Conservation (phyloP, 1,140 invertebrate species). For the Pachyrhynchus sulphureomaculatus region DNA sequence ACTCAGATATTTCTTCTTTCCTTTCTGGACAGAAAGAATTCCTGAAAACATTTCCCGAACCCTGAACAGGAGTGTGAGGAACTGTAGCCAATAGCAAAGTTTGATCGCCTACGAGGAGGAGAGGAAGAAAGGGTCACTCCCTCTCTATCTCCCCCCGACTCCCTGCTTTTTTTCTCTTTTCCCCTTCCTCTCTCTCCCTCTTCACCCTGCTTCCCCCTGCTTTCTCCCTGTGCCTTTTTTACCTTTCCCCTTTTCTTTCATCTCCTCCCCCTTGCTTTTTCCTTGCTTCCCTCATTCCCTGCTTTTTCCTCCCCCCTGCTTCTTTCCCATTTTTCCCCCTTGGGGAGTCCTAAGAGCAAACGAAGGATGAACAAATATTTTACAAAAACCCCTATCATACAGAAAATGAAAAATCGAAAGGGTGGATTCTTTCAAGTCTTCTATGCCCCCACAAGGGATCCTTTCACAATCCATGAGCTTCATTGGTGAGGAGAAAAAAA, state of each 20-base stretch:
- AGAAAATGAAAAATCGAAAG: slow-evolving; percentile 51
- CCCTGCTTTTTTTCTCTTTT: no score
- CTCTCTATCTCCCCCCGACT: no score
- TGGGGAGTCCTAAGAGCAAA: slow-evolving; percentile 60
- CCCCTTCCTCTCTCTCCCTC: no score
- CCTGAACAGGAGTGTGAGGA: slow-evolving; percentile 43
- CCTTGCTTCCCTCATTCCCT: no score
- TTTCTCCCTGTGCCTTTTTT: no score
- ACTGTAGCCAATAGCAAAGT: slow-evolving; percentile 40
- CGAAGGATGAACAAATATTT: slow-evolving; percentile 58
- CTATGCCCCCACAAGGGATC: slow-evolving; percentile 50
- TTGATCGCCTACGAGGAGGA: slow-evolving; percentile 51
- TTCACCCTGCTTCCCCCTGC: no score
- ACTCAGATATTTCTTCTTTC: no score
- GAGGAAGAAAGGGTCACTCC: slow-evolving; percentile 70
- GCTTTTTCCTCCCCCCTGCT: no score
- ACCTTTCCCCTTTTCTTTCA: no score
- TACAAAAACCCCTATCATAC: slow-evolving; percentile 53
- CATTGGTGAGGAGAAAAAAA: slow-evolving; percentile 50
- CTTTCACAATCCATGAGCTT: slow-evolving; percentile 55
- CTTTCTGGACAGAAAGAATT: slow-evolving; percentile 58
- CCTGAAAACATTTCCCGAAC: slow-evolving; percentile 39
- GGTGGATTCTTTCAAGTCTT: slow-evolving; percentile 58
- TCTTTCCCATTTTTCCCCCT: slow-evolving; percentile 67
- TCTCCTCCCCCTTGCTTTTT: no score